Evolutionary conservation across 1,140 invertebrate genomes (phyloP), one percentile per base, ranked within the genome.

Genomic region (Acromyrmex echinatior): DNA sequence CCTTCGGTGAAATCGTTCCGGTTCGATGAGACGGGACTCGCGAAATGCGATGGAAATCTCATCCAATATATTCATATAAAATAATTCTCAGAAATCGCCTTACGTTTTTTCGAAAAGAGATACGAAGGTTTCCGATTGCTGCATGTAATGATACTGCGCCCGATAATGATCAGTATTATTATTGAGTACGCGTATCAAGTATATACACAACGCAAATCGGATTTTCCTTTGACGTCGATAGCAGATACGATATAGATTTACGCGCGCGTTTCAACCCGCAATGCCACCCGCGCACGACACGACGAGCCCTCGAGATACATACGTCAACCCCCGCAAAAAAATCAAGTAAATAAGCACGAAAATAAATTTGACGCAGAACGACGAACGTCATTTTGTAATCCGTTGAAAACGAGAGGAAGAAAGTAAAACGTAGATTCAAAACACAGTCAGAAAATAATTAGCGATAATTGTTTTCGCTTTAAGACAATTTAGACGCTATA

Each of bases 151-250:
- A 25, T 25, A 77, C n/a, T 18, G 35, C 2, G 16, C n/a, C n/a
- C 56, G 56, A 77, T 77, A 77, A 25, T 21, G 28, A 60, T 62
- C 74, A 18, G 56, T 77, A 77, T 77, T 45, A 45, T 77, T 28
- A 77, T 28, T 35, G n/a, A 45, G 35, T 77, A 25, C 31, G 18
- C 10, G 51, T 25, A 14, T 39, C 21, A 21, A 45, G 35, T 53
- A n/a, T 45, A 45, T 62, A 77, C 21, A 77, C 16, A 12, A 3
- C n/a, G 28, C 31, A 16, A 53, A 16, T 77, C 56, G 35, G 56
- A 62, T 77, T 77, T 77, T 77, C 56, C 74, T 77, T 35, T 62
- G 74, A 77, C 74, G 74, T 77, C 56, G 74, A 77, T 45, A 45
- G n/a, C 74, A 77, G 53, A 76, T 25, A 77, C 14, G 35, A 62